Conservation (phyloP, 1,140 invertebrate genomes). For the Diachasmimorpha longicaudata region DNA sequence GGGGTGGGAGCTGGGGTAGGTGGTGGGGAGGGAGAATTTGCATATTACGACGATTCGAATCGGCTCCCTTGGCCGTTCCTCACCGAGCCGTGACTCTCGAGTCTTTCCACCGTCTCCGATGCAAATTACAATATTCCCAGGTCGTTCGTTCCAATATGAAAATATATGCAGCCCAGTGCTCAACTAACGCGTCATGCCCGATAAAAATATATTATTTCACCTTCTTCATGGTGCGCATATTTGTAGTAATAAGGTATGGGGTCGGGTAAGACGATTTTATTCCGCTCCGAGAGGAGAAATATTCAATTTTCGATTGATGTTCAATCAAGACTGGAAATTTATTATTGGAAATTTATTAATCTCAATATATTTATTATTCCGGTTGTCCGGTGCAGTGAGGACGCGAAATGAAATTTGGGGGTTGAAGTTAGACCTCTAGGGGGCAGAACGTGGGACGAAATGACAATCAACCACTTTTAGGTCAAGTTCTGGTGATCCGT, state of each 20-base stretch:
- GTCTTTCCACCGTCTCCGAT: slow-evolving; percentile 56
- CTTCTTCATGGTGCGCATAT: not conserved
- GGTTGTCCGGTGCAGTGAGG: too few relatives aligned
- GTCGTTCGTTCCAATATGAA: slow-evolving; percentile 55
- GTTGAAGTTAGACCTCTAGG: too few relatives aligned
- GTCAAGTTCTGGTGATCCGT: too few relatives aligned
- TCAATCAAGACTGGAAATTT: not conserved
- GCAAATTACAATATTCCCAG: slow-evolving; percentile 63
- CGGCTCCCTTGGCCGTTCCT: slow-evolving; percentile 34
- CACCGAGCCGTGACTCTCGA: slow-evolving; percentile 45
- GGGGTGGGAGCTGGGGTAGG: not conserved
- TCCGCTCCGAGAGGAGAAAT: not conserved
- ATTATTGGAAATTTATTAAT: too few relatives aligned
- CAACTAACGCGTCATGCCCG: slow-evolving; percentile 34
- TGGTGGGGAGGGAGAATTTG: slow-evolving; percentile 40
- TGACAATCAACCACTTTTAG: too few relatives aligned
- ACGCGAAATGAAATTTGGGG: too few relatives aligned
- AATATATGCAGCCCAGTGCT: slow-evolving; percentile 48
- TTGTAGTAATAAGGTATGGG: not conserved
- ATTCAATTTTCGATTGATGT: not conserved
- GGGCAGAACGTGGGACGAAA: too few relatives aligned
- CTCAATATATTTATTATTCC: too few relatives aligned
- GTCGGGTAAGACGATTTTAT: not conserved
- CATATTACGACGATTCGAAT: slow-evolving; percentile 56
- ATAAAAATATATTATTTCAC: slow-evolving; percentile 48